Percentiles rank a stretch among this genome's conserved stretches.
Evolutionary conservation across 2,888 invertebrate species (phyloP).

Genomic region (Dolichopus griseipennis): DNA sequence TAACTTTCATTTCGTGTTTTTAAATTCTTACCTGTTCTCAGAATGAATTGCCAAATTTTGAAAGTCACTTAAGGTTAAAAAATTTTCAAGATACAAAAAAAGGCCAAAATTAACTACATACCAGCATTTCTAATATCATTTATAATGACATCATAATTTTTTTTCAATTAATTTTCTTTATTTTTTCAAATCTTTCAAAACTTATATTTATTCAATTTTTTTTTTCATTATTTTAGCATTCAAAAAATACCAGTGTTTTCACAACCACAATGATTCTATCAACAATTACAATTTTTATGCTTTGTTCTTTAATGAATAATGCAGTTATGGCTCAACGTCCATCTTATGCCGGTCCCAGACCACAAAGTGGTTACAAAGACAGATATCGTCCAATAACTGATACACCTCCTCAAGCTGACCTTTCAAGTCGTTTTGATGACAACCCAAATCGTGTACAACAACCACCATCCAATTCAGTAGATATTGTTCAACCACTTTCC

Average conservation of each 20-base stretch:
- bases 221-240: background rate
- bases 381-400: conserved; percentile 35
- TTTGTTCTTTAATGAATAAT: conserved; percentile 13
- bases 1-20: too few species aligned
- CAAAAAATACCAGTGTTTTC: background rate
- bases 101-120: too few species aligned
- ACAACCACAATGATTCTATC: background rate
- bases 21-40: too few species aligned
- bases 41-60: too few species aligned
- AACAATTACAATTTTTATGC: background rate
- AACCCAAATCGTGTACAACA: conserved; percentile 28
- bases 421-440: conserved; percentile 49
- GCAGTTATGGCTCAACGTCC: conserved; percentile 47
- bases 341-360: conserved; percentile 52
- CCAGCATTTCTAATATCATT: too few species aligned
- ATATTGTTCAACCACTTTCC: conserved; percentile 13
- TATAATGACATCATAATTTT: too few species aligned
- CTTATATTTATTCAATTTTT: background rate
- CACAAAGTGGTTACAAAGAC: conserved; percentile 54
- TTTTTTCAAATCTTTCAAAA: background rate
- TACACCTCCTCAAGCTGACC: conserved; percentile 23
- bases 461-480: conserved; percentile 26
- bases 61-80: too few species aligned
- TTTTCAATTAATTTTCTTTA: too few species aligned
- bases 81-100: too few species aligned